Percentiles rank a stretch among this genome's conserved stretches.
Conservation (phyloP, 1,140 invertebrate species). For the silkworm (Bombyx mori) region ASM3026992v2 NC_085119.1:13900501-13901000, state of each 20-base stretch:
- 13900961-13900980: slow-evolving; percentile 57
- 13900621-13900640: slow-evolving; percentile 50
- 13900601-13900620: slow-evolving; percentile 50
- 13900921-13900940: slow-evolving; percentile 82
- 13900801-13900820: slow-evolving; percentile 24
- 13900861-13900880: not conserved
- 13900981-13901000: slow-evolving; percentile 6
- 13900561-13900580: slow-evolving; percentile 36
- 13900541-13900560: slow-evolving; percentile 29
- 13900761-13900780: slow-evolving; percentile 31
- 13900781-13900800: slow-evolving; percentile 22
- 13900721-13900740: slow-evolving; percentile 34
- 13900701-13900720: slow-evolving; percentile 46
- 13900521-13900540: slow-evolving; percentile 21
- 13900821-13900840: slow-evolving; percentile 18
- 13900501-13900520: slow-evolving; percentile 36
- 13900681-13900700: slow-evolving; percentile 37
- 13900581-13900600: slow-evolving; percentile 54
- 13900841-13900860: slow-evolving; percentile 18
- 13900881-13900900: slow-evolving; percentile 31
- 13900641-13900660: slow-evolving; percentile 52
- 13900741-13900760: slow-evolving; percentile 39
- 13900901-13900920: slow-evolving; percentile 72
- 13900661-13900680: slow-evolving; percentile 47
- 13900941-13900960: slow-evolving; percentile 73